These are phyloP conservation scores for Melanostoma mellinum DNA, from an alignment of 2,888 invertebrate genomes.

Conservation along the genomic window DNA sequence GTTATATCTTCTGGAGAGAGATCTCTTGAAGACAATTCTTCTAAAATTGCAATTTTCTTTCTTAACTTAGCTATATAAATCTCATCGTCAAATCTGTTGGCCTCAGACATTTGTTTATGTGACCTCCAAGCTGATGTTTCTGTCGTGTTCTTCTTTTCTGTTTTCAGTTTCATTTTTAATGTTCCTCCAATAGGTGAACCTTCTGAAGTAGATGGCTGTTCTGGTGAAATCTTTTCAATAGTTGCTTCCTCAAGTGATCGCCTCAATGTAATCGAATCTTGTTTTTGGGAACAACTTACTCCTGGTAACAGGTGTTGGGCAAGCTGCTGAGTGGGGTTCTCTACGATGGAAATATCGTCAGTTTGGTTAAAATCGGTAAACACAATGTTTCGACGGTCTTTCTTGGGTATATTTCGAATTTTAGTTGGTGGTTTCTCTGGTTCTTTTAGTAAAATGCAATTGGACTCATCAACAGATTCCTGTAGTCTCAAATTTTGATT, in stretches of 20 bases:
- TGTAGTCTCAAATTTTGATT: neutral
- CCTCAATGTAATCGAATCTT: neutral
- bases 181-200: neutral
- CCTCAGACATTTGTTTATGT: neutral
- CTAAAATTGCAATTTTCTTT: neutral
- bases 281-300: neutral
- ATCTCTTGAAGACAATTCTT: neutral
- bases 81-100: neutral
- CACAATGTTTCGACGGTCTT: constrained; percentile 79
- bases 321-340: neutral
- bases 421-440: constrained; percentile 65
- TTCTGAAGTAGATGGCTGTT: neutral
- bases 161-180: neutral
- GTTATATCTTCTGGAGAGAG: neutral
- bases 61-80: neutral
- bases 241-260: neutral
- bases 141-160: neutral
- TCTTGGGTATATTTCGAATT: constrained; percentile 81
- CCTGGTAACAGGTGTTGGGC: no score
- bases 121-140: neutral
- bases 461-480: neutral
- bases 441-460: neutral
- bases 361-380: constrained; percentile 76
- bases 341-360: constrained; percentile 4
- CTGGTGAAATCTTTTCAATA: neutral